phyloP scores from a whole-genome alignment of 2,797 vertebrate species.

The Gorsachius magnificus region DNA sequence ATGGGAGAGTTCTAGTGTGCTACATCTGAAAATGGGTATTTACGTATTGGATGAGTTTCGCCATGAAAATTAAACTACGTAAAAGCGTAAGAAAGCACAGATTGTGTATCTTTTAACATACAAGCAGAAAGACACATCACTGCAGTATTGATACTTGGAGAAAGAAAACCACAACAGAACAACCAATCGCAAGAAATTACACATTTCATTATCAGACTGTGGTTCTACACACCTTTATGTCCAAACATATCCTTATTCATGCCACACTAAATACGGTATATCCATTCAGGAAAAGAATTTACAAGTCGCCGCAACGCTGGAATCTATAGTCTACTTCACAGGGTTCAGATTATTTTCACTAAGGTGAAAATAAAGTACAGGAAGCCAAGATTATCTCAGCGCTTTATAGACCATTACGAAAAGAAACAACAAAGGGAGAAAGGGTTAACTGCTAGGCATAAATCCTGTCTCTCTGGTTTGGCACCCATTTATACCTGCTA shows the following conservation, averaged over 20 bases:
- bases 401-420: neutral
- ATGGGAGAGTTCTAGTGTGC: neutral
- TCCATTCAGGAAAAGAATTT: neutral
- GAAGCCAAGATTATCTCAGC: neutral
- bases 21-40: neutral
- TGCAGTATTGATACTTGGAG: neutral
- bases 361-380: neutral
- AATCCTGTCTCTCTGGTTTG: neutral
- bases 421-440: neutral
- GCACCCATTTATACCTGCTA: neutral
- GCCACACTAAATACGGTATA: neutral
- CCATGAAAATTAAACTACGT: neutral
- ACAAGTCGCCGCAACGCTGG: neutral
- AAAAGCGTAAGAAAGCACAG: neutral
- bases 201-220: neutral
- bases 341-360: neutral
- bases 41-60: neutral
- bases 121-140: neutral
- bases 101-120: neutral
- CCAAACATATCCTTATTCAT: neutral
- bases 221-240: neutral
- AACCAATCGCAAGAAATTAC: neutral
- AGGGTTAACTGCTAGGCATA: neutral
- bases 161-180: neutral
- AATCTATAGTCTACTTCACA: neutral